Evolutionary conservation across 2,888 invertebrate species (phyloP).

Genomic region (Spisula solida): DNA sequence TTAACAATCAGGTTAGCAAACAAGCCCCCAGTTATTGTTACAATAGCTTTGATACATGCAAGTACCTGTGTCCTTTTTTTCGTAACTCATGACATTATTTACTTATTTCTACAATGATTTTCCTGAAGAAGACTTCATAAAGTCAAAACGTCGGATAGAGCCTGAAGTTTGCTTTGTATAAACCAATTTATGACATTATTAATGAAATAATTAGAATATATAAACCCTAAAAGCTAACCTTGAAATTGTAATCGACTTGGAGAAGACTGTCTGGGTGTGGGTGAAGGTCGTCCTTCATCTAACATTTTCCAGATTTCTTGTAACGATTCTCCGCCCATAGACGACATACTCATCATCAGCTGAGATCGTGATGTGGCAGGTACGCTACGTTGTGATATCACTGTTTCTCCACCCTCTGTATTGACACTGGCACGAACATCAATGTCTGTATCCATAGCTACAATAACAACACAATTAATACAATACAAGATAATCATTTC

Average conservation of each 20-base stretch:
- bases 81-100: too few species aligned
- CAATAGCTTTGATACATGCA: too few species aligned
- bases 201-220: background rate
- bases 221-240: constrained; percentile 7
- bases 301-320: constrained; percentile 86
- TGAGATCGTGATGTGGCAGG: constrained; percentile 65
- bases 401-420: constrained; percentile 70
- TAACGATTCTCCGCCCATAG: constrained; percentile 84
- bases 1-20: too few species aligned
- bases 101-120: too few species aligned
- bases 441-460: constrained; percentile 68
- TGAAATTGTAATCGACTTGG: constrained; percentile 45
- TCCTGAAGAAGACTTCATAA: too few species aligned
- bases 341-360: constrained; percentile 83
- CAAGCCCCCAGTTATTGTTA: too few species aligned
- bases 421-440: constrained; percentile 71
- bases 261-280: constrained; percentile 73
- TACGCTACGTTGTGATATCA: constrained; percentile 48
- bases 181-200: too few species aligned
- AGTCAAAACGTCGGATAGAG: too few species aligned
- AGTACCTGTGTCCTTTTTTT: too few species aligned
- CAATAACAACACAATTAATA: background rate
- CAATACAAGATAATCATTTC: too few species aligned
- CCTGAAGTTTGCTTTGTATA: too few species aligned
- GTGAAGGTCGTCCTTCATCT: constrained; percentile 77